phyloP scores from a whole-genome alignment of 2,797 vertebrate genomes.

The Erpetoichthys calabaricus region DNA sequence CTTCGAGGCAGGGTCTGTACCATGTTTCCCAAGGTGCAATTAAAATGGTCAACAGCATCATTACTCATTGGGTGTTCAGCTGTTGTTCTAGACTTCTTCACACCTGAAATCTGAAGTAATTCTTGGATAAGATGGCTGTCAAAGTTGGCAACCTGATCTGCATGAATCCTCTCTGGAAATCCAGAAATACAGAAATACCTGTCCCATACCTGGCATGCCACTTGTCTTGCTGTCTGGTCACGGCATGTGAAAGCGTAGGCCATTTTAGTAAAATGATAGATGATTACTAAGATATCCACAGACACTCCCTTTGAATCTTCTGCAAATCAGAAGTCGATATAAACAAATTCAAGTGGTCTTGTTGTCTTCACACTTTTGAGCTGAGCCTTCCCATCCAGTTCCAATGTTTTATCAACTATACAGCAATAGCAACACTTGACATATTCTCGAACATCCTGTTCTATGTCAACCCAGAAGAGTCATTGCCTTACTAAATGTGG shows the following conservation, averaged over 20 bases:
- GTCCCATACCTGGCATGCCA: not conserved
- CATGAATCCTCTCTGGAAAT: too few relatives aligned
- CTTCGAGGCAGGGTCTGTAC: not conserved
- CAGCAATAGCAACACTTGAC: too few relatives aligned
- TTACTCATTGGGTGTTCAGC: not conserved
- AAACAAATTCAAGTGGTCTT: not conserved
- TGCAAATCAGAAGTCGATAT: not conserved
- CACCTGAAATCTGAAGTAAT: not conserved
- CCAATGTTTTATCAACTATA: not conserved
- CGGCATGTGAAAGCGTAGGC: too few relatives aligned
- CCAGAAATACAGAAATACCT: not conserved
- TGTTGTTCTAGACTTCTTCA: not conserved
- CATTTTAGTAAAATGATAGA: too few relatives aligned
- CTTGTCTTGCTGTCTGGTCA: not conserved
- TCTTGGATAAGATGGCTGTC: not conserved
- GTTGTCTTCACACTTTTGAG: not conserved
- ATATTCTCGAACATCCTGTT: not conserved
- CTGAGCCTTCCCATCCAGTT: not conserved
- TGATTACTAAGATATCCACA: too few relatives aligned
- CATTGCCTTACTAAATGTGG: not conserved
- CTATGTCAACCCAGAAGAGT: not conserved
- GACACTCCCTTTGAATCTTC: not conserved
- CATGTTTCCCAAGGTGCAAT: not conserved
- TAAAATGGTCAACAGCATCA: not conserved
- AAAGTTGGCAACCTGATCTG: not conserved